Base-by-base conservation (phyloP, 2,888 invertebrate genomes). In the Spodoptera littoralis region DNA sequence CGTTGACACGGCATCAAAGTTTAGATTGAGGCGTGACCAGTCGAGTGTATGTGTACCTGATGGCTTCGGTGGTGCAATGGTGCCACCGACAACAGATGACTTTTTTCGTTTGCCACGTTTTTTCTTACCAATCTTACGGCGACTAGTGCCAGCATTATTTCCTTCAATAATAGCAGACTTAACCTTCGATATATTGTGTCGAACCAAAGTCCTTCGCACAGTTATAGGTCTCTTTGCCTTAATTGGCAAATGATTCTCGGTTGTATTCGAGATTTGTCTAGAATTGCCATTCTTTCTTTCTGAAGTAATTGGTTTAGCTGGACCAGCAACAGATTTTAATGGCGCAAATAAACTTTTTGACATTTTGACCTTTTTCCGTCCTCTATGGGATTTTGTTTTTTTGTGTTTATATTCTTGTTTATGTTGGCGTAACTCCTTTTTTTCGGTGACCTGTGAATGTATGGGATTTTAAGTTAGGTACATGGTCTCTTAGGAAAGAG, bases 361-460 rank as follows among this genome's bases (percentile, higher is more conserved):
- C 59, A 70, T 84, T 65, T 73, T 84, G 2, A 81, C 58, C 66
- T 82, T 85, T 65, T 81, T 85, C 73, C 76, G 76, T 12, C 24
- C 55, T 61, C 69, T 60, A 30, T 44, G 59, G 3, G 36, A 68
- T 74, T 83, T 87, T 0, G 18, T 11, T 77, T 84, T 86, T 42
- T 79, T 86, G 13, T n/a, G 36, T 50, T 71, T 68, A 8, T 43
- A 1, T 41, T 77, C 71, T n/a, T 58, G 41, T 57, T 66, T 79
- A 13, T 57, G 47, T 41, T 51, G 62, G 13, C 67, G 53, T 8
- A 64, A 54, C 50, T 65, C 62, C 47, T 76, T 78, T 5, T 60
- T 71, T 41, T 80, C 75, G 11, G 71, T 55, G 54, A 79, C 76
- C 78, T 76, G 51, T 12, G 47, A 60, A 49, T 8, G 52, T 42